Evolutionary conservation across 2,888 invertebrate species (phyloP).

Genomic region (Drosophila trichaetosa): DNA sequence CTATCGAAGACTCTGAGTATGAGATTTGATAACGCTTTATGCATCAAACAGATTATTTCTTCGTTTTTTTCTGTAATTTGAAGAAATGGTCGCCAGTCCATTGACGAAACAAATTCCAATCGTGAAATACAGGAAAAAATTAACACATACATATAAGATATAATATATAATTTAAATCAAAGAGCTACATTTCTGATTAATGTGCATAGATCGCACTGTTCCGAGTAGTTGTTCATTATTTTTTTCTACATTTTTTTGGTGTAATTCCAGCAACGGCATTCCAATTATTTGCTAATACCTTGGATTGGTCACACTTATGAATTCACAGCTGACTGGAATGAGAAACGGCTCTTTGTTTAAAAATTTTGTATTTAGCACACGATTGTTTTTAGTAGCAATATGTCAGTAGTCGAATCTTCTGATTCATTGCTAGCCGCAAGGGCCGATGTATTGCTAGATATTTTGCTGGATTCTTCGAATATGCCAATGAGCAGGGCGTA

Average conservation of each 20-base stretch:
- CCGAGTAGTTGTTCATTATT: too few relatives aligned
- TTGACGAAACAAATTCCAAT: background rate
- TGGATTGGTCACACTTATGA: background rate
- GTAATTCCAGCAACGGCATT: too few relatives aligned
- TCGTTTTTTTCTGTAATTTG: background rate
- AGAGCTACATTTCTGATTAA: background rate
- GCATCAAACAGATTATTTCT: too few relatives aligned
- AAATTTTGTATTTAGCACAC: background rate
- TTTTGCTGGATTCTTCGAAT: slow-evolving; percentile 15
- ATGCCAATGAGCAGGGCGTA: background rate
- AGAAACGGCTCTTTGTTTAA: background rate
- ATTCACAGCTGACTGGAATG: background rate
- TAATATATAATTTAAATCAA: background rate
- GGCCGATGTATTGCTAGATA: background rate
- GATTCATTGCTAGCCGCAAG: too few relatives aligned
- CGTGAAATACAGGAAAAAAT: background rate
- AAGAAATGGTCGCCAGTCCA: background rate
- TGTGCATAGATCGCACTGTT: background rate
- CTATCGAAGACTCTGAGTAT: too few relatives aligned
- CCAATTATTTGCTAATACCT: background rate
- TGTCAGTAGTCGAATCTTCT: background rate
- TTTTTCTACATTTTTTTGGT: too few relatives aligned
- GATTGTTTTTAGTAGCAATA: background rate
- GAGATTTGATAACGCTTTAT: too few relatives aligned
- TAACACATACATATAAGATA: background rate